A percentile compares a stretch with the other conserved stretches of the same genome.
These are phyloP conservation scores for Syndactyla subalaris DNA, from an alignment of 2,797 vertebrate genomes.

Conservation along the genomic window DNA sequence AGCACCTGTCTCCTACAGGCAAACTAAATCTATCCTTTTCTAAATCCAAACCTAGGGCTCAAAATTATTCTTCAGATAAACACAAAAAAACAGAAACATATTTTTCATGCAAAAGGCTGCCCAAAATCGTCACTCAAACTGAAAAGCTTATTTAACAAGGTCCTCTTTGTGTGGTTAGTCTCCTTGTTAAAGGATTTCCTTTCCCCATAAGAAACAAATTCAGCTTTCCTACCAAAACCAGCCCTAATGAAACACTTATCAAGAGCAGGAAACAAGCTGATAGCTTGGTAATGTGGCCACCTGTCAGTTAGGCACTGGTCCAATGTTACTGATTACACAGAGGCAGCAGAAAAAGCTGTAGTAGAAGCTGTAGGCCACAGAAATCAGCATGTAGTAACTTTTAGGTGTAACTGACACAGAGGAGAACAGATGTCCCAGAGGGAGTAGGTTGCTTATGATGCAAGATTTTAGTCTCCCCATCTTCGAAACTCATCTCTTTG, in stretches of 20 bases:
- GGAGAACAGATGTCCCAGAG: neutral
- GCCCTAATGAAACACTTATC: conserved; percentile 44
- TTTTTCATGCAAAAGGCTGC: neutral
- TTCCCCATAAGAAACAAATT: neutral
- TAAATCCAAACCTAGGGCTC: neutral
- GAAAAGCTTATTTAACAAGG: neutral
- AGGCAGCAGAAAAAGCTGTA: neutral
- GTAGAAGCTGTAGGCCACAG: neutral
- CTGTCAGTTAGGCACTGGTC: neutral
- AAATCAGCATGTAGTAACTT: neutral
- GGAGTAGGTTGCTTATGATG: neutral
- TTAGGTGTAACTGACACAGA: neutral
- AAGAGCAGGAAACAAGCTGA: conserved; percentile 11
- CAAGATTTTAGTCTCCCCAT: neutral
- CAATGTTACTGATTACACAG: neutral
- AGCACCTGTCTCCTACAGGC: neutral
- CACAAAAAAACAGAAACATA: neutral
- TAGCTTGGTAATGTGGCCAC: conserved; percentile 24
- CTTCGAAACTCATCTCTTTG: neutral
- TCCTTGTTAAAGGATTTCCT: neutral
- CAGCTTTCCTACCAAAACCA: neutral
- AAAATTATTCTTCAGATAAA: neutral
- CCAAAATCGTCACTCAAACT: neutral
- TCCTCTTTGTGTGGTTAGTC: neutral
- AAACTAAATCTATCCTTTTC: neutral